These are phyloP conservation scores for Donacobius atricapilla DNA, from an alignment of 2,113 vertebrate species.

Conservation along the genomic window DNA sequence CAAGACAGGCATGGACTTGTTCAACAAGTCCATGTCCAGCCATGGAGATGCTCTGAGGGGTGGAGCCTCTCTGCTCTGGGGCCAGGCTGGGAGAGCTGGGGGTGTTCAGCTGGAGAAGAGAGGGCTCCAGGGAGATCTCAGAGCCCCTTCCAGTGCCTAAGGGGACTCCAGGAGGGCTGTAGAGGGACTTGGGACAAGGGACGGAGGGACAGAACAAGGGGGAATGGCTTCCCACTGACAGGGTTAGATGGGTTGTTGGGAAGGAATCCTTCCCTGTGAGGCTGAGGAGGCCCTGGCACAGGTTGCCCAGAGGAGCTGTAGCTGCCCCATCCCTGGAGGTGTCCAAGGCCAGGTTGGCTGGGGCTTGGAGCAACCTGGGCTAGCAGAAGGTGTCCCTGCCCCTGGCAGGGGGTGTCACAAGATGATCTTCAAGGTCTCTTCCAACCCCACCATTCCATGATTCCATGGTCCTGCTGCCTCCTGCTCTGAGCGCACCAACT, in stretches of 20 bases:
- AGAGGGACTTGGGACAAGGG: background rate
- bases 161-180: background rate
- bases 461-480: background rate
- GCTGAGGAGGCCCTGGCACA: background rate
- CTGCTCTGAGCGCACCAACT: background rate
- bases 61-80: background rate
- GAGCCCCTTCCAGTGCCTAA: background rate
- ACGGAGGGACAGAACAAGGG: background rate
- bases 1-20: too few relatives aligned
- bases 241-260: too few relatives aligned
- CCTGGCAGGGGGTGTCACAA: background rate
- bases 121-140: accelerated
- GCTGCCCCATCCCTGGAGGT: background rate
- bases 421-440: too few relatives aligned
- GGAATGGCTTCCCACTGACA: background rate
- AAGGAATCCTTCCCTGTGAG: background rate
- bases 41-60: background rate
- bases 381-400: background rate
- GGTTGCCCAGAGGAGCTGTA: background rate
- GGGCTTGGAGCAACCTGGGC: accelerated
- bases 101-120: background rate
- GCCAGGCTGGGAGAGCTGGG: background rate
- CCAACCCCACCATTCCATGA: too few relatives aligned
- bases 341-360: accelerated
- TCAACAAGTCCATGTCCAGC: background rate